Evolutionary conservation across 2,797 vertebrate genomes (phyloP).

Genomic region (Chloroceryle amazona): DNA sequence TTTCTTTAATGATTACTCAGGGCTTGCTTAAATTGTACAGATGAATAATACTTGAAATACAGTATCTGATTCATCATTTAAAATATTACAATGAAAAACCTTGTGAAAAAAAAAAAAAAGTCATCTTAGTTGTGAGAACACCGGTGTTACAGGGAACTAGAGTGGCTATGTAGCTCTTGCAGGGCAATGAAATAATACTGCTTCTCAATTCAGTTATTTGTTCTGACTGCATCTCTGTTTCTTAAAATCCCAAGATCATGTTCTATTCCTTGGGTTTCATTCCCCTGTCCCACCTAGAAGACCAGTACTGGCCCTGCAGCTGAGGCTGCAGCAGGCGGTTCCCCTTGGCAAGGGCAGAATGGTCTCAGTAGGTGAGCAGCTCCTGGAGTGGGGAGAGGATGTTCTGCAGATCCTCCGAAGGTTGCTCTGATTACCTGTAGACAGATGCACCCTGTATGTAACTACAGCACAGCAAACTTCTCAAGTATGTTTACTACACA

Average conservation of each 20-base stretch:
- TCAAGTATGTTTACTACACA: background rate
- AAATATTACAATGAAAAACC: background rate
- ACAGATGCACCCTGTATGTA: rapidly evolving
- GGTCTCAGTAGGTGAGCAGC: background rate
- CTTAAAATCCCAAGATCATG: background rate
- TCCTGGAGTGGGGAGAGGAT: background rate
- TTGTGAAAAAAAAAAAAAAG: background rate
- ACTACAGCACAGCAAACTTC: background rate
- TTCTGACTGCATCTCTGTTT: background rate
- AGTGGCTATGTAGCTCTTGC: background rate
- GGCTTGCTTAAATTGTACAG: conserved; percentile 4
- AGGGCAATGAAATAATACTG: background rate
- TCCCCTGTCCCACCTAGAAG: background rate
- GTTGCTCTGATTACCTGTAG: background rate
- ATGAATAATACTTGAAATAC: conserved; percentile 43
- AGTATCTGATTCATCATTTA: conserved; percentile 8
- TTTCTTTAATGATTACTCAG: conserved; percentile 47
- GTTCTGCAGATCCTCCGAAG: background rate
- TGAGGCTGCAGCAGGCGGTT: background rate
- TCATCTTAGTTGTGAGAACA: background rate
- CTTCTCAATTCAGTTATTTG: background rate
- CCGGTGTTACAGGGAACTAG: background rate
- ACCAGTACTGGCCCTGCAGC: background rate
- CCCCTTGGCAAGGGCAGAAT: background rate
- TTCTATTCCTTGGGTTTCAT: background rate